Conservation (phyloP, 2,797 vertebrate species). For the Psittacula echo region DNA sequence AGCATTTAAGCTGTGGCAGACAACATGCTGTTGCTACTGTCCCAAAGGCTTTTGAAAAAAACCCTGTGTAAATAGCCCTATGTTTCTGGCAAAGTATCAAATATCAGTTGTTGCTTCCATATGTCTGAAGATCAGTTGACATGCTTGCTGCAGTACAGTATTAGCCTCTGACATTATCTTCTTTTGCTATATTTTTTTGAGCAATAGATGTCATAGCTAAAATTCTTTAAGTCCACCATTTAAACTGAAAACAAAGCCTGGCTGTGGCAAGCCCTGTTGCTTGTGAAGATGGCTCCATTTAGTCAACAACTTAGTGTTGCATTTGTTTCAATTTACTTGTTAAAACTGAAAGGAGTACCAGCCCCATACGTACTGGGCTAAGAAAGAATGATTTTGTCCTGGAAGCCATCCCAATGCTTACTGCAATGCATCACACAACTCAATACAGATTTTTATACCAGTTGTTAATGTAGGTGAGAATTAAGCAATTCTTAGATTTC, state of each 20-base stretch:
- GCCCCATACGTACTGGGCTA: neutral
- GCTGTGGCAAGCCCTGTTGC: neutral
- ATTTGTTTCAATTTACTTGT: neutral
- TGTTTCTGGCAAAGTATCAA: neutral
- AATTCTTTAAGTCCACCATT: neutral
- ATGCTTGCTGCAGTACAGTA: neutral
- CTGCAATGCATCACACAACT: neutral
- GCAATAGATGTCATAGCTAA: neutral
- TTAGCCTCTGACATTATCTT: neutral
- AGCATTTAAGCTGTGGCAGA: neutral
- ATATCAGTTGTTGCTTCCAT: neutral
- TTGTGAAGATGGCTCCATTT: neutral
- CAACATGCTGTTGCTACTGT: neutral
- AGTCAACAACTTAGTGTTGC: neutral
- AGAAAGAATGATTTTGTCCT: conserved; percentile 7
- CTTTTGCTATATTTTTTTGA: neutral
- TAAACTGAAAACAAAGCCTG: neutral
- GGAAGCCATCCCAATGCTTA: neutral
- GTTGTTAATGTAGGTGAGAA: neutral
- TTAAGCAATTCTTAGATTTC: neutral
- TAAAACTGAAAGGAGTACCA: neutral
- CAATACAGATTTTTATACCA: neutral
- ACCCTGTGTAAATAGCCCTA: accelerated
- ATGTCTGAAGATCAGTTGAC: neutral
- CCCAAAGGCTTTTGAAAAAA: neutral